phyloP scores from a whole-genome alignment of 2,113 vertebrate species.

The Pluvianellus socialis region DNA sequence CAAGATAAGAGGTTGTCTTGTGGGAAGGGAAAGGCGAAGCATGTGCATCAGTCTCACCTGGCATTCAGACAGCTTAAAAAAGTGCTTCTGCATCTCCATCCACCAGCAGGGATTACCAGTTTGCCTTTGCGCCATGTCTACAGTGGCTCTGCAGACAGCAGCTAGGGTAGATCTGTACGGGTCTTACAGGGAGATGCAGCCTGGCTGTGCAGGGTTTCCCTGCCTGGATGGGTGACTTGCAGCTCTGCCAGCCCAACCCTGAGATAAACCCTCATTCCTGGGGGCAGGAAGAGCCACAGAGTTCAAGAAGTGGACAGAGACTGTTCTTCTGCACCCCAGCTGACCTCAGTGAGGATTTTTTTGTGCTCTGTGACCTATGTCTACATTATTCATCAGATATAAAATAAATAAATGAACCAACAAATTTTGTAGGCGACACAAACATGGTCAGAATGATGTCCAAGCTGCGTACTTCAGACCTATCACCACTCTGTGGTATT shows the following conservation, averaged over 20 bases:
- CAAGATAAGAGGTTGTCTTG: background rate
- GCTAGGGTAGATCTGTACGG: background rate
- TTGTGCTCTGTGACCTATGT: background rate
- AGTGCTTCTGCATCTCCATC: background rate
- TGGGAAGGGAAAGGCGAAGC: background rate
- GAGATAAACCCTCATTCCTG: rapidly evolving
- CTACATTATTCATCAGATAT: background rate
- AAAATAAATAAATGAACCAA: background rate
- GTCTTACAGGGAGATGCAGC: background rate
- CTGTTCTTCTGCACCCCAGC: background rate
- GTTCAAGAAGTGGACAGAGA: background rate
- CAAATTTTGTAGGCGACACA: no score
- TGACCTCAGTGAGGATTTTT: background rate
- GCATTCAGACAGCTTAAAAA: background rate
- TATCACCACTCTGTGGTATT: rapidly evolving
- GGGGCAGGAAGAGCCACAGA: background rate
- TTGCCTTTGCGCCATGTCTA: rapidly evolving
- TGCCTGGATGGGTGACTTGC: background rate
- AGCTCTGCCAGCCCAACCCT: background rate
- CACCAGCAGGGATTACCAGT: background rate
- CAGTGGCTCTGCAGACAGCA: background rate
- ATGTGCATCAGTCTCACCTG: background rate
- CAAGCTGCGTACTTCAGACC: background rate
- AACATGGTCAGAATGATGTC: background rate
- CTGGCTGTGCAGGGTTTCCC: rapidly evolving